Conservation (phyloP, 2,797 vertebrate genomes). For the Tenualosa thibaudeaui region DNA sequence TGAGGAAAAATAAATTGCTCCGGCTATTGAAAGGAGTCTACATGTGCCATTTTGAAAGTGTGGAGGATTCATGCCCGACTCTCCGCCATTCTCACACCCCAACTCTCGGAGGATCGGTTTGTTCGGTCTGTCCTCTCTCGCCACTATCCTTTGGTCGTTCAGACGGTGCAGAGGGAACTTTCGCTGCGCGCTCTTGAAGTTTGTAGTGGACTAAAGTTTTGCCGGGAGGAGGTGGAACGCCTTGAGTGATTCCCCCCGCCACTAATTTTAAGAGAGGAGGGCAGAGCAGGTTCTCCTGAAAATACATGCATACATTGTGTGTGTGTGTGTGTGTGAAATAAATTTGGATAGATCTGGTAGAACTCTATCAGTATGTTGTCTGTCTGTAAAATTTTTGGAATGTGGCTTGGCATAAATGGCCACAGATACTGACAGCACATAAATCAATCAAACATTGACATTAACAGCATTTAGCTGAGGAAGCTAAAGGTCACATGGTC, state of each 20-base stretch:
- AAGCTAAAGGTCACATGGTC: neutral
- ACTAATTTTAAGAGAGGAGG: slow-evolving; percentile 57
- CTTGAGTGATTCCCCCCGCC: slow-evolving; percentile 49
- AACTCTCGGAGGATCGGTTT: slow-evolving; percentile 27
- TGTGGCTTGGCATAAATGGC: neutral
- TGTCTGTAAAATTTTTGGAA: neutral
- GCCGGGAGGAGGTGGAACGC: slow-evolving; percentile 67
- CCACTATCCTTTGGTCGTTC: slow-evolving; percentile 24
- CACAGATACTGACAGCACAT: neutral
- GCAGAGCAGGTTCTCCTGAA: slow-evolving; percentile 56
- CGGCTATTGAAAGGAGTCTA: slow-evolving; percentile 60
- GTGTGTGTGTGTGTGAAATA: neutral
- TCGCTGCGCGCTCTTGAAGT: slow-evolving; percentile 64
- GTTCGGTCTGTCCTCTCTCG: slow-evolving; percentile 39
- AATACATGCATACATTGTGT: neutral
- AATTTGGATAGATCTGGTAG: neutral
- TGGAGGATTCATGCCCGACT: slow-evolving; percentile 73
- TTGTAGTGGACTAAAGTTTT: slow-evolving; percentile 62
- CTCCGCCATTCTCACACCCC: slow-evolving; percentile 77
- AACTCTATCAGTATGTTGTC: neutral
- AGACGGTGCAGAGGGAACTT: slow-evolving; percentile 58
- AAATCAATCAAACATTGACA: slow-evolving; percentile 3
- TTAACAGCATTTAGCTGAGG: neutral
- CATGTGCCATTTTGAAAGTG: slow-evolving; percentile 61
- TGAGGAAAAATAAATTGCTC: slow-evolving; percentile 49